Base-by-base conservation (phyloP, 1,140 invertebrate species). In the Nasonia longicornis region DNA sequence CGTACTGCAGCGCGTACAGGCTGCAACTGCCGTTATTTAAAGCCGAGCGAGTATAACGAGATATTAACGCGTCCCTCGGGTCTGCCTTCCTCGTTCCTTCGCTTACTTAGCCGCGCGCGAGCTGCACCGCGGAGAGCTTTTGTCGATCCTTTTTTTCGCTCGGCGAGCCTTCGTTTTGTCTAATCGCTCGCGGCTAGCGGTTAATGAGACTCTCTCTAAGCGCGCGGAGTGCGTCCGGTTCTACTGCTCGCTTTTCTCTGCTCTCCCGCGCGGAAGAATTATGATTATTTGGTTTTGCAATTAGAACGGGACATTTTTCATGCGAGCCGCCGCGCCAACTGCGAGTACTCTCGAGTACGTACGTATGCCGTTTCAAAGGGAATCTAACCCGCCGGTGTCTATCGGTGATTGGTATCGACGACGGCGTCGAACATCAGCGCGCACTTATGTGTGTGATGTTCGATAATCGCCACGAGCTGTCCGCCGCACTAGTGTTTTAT, bases 11-110 rank as follows among this genome's bases (percentile, higher is more conserved):
- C 66, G 22, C 31, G 20, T 22, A 31, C 14, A 2, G 10, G 48
- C 26, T 26, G 42, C 35, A 10, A 11, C 20, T n/a, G 10, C 12
- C 70, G 29, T 66, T 80, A 73, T 67, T 74, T 42, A 75, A 58
- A 58, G 38, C 38, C 58, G 70, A 72, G 52, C 35, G 38, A 6
- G 20, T 71, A 35, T 81, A 81, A 81, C 75, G 73, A 81, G 80
- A 77, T 77, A 77, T 76, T 77, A 58, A 70, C 74, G 73, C 69
- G 29, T 58, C 79, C 71, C 29, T 67, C 4, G 22, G 16, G 58
- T 69, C 7, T 31, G 8, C 45, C 12, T 81, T 71, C 35, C 45
- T 63, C 29, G 14, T 52, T 70, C 3, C 20, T 35, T 31, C 64
- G 16, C 10, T 26, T 31, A 67, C 26, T 11, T 31, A 67, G 26